phyloP scores from a whole-genome alignment of 2,888 invertebrate genomes.

The Dasysyrphus tricinctus region DNA sequence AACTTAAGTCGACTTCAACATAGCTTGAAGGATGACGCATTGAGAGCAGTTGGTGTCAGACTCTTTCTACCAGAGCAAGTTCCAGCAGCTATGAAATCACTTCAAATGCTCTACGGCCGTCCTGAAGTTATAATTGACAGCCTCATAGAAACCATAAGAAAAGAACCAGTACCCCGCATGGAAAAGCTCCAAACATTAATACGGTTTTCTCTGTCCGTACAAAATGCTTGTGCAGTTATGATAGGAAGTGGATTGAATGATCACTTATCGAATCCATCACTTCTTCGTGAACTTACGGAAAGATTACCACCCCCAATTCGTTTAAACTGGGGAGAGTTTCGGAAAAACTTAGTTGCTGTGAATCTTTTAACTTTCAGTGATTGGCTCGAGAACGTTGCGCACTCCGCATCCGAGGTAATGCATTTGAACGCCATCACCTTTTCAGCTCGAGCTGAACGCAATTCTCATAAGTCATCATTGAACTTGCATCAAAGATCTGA shows the following conservation, averaged over 20 bases:
- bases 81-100: neutral
- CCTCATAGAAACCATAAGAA: neutral
- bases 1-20: too few species aligned
- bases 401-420: neutral
- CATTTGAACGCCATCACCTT: neutral
- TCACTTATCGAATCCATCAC: neutral
- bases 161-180: neutral
- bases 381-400: neutral
- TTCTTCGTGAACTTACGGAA: neutral
- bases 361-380: neutral
- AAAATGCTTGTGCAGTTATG: constrained; percentile 3
- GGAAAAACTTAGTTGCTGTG: neutral
- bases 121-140: constrained; percentile 1
- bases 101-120: neutral
- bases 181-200: constrained; percentile 4
- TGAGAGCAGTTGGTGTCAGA: too few species aligned
- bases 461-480: neutral
- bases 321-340: neutral
- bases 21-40: too few species aligned
- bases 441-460: neutral
- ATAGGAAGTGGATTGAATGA: neutral
- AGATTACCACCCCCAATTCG: neutral
- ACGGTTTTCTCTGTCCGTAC: neutral
- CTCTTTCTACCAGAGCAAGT: too few species aligned
- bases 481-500: neutral